Base-by-base conservation (phyloP, 2,113 vertebrate species). In the Dipodomys stephensi region DNA sequence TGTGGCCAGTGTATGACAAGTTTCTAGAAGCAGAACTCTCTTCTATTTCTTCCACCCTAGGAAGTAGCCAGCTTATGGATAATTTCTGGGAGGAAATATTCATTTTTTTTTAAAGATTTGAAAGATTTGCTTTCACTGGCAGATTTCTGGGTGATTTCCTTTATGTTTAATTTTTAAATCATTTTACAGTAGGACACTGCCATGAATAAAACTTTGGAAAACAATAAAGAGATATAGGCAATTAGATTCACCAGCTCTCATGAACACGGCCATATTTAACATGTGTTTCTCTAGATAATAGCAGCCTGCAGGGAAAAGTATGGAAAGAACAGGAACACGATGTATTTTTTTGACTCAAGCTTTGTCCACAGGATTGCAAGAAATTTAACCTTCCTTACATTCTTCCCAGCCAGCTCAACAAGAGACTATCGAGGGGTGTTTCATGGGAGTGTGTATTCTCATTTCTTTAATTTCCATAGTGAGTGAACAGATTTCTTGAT, bases 311-410 rank as follows among this genome's bases (percentile, higher is more conserved):
- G 92, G 85, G 65, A 85, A 95, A 92, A 44, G 25, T 82, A 92
- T 95, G 73, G 92, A 95, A 94, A 95, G 82, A 87, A 67, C 19
- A 93, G 79, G 39, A 84, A 57, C 22, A 57, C 80, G 35, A 68
- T 88, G 32, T 49, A 49, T 92, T 91, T 92, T 87, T 95, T 81
- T 97, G 84, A 95, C 72, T 95, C 93, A 82, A 73, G 67, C 69
- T 3, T 81, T 93, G 60, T 81, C 94, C 95, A 87, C 89, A 93
- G 74, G 93, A 96, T 95, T 84, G 60, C 27, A 87, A 93, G 49
- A 89, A 69, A 91, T 87, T 81, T 78, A 83, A 62, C 78, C 68
- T 96, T 46, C 76, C 57, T 57, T 73, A 53, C 90, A 69, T 49
- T 95, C 85, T 91, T 91, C 87, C 80, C 53, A 49, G 30, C 57